Conservation (phyloP, 2,888 invertebrate species). For the Dorcus hopei region DNA sequence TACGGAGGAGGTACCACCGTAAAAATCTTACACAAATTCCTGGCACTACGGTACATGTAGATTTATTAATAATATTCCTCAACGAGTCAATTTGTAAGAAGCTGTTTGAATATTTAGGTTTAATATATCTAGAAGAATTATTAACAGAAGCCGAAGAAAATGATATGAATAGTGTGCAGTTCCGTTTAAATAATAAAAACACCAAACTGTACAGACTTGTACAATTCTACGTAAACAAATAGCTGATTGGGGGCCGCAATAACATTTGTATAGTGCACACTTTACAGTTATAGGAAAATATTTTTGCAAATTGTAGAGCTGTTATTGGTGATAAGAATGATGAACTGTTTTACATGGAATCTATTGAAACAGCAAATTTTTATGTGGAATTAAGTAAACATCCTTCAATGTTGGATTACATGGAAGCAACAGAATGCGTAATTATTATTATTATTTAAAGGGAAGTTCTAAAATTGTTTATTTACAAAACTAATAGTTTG, state of each 20-base stretch:
- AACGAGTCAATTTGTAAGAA: not conserved
- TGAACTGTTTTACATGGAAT: not conserved
- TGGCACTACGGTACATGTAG: not conserved
- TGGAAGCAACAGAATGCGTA: not conserved
- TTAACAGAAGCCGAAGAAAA: not conserved
- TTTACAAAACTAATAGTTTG: too few relatives aligned
- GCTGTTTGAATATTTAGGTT: not conserved
- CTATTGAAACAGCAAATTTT: not conserved
- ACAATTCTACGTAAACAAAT: not conserved
- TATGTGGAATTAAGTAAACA: not conserved
- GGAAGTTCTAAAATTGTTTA: too few relatives aligned
- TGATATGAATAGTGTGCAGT: not conserved
- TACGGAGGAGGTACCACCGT: not conserved
- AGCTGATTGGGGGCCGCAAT: not conserved
- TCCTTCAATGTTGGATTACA: not conserved
- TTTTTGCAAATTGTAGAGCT: not conserved
- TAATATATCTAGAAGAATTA: not conserved
- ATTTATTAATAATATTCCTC: conserved; percentile 1
- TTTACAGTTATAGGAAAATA: not conserved
- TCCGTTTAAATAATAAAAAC: not conserved
- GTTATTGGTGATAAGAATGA: not conserved
- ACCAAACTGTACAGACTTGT: not conserved
- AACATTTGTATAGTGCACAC: not conserved
- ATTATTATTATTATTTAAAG: too few relatives aligned
- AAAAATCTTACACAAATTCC: not conserved